phyloP scores from a whole-genome alignment of 2,797 vertebrate species.

The Alectoris magna region DNA sequence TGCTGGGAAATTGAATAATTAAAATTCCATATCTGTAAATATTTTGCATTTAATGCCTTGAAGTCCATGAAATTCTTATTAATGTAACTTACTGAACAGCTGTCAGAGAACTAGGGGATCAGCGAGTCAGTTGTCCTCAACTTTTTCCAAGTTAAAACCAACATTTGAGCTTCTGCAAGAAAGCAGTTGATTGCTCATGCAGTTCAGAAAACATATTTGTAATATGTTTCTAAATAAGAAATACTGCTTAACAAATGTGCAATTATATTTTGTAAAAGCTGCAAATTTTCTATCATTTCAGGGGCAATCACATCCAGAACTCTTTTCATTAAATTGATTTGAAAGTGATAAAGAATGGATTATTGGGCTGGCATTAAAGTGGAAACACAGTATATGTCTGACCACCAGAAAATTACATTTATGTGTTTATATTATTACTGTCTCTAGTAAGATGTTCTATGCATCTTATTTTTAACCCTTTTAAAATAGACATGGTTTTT shows the following conservation, averaged over 20 bases:
- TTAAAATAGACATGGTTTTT: not conserved
- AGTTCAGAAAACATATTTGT: not conserved
- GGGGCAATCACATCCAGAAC: not conserved
- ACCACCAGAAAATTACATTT: not conserved
- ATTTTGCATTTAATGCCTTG: not conserved
- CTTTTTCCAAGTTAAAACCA: not conserved
- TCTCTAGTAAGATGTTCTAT: not conserved
- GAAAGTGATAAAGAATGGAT: not conserved
- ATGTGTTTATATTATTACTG: not conserved
- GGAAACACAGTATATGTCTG: not conserved
- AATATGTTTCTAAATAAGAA: not conserved
- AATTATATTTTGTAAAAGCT: not conserved
- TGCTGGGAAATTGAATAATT: not conserved
- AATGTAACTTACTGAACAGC: not conserved
- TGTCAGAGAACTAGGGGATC: not conserved
- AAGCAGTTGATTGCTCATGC: not conserved
- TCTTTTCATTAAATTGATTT: not conserved
- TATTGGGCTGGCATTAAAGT: not conserved
- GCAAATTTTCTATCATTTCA: not conserved
- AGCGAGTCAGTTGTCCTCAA: not conserved
- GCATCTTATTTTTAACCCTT: not conserved
- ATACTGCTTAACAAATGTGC: not conserved
- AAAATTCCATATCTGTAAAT: not conserved
- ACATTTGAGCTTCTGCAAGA: not conserved
- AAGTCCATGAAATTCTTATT: not conserved